Evolutionary conservation across 2,797 vertebrate species (phyloP).

Genomic region (Esox masquinongy): DNA sequence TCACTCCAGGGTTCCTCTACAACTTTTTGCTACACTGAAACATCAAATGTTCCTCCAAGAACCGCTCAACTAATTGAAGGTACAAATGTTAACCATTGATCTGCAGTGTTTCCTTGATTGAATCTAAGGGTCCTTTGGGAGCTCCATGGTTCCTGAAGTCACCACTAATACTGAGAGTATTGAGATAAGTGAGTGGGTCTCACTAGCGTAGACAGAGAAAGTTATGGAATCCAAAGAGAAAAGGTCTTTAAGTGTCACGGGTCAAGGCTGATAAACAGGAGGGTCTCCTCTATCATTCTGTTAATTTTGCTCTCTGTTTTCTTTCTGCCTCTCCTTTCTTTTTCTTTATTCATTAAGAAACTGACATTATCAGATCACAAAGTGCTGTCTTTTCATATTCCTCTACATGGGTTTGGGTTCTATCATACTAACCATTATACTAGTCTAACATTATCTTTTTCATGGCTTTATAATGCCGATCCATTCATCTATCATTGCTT

Average conservation of each 20-base stretch:
- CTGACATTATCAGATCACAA: not conserved
- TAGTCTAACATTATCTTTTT: not conserved
- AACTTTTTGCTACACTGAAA: no score
- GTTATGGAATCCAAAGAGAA: not conserved
- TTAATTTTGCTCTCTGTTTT: not conserved
- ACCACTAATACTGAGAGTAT: no score
- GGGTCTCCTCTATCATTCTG: not conserved
- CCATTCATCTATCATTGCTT: not conserved
- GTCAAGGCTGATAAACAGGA: not conserved
- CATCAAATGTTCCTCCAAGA: no score
- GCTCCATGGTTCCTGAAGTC: no score
- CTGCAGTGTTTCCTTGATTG: no score
- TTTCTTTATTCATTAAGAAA: not conserved
- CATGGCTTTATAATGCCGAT: not conserved
- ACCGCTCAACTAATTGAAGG: no score
- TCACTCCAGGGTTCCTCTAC: no score
- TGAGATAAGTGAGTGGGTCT: no score
- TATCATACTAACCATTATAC: not conserved
- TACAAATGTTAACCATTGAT: no score
- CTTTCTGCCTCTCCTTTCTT: not conserved
- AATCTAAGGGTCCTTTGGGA: no score
- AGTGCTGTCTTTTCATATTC: not conserved
- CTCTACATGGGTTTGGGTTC: not conserved
- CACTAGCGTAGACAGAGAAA: not conserved
- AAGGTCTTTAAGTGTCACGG: not conserved